Evolutionary conservation across 2,113 vertebrate species (phyloP).

Genomic region (Rousettus leschenaultii): DNA sequence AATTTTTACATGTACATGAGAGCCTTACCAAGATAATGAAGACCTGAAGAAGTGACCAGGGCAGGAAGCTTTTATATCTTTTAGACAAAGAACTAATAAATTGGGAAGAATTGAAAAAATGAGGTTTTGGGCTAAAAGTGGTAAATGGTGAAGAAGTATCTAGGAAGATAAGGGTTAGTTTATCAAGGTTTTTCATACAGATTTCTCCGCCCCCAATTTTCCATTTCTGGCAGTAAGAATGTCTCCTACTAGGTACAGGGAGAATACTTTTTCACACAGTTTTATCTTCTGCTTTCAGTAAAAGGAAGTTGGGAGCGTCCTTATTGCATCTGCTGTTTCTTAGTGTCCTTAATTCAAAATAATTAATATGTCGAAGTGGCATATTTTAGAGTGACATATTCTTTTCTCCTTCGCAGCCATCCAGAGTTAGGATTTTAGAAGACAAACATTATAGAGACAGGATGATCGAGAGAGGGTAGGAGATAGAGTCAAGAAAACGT

Average conservation of each 20-base stretch:
- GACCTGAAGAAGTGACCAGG: background rate
- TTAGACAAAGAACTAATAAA: background rate
- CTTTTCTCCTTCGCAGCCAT: background rate
- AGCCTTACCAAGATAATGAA: background rate
- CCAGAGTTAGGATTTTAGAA: background rate
- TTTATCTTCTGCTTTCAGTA: background rate
- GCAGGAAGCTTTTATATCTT: background rate
- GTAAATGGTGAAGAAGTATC: background rate
- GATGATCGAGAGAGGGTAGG: background rate
- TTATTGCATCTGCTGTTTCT: background rate
- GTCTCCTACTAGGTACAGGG: background rate
- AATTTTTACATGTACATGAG: background rate
- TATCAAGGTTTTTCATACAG: background rate
- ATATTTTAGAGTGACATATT: background rate
- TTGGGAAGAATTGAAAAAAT: background rate
- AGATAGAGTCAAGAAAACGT: background rate
- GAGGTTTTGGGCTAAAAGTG: background rate
- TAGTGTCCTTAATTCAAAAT: background rate
- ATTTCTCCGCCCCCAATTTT: background rate
- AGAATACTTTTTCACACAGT: background rate
- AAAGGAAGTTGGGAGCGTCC: background rate
- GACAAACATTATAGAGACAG: background rate
- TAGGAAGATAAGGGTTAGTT: background rate
- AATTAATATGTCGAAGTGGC: background rate
- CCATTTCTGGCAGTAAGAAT: background rate